Conservation (phyloP, 2,113 vertebrate species). For the Nipponia nippon region DNA sequence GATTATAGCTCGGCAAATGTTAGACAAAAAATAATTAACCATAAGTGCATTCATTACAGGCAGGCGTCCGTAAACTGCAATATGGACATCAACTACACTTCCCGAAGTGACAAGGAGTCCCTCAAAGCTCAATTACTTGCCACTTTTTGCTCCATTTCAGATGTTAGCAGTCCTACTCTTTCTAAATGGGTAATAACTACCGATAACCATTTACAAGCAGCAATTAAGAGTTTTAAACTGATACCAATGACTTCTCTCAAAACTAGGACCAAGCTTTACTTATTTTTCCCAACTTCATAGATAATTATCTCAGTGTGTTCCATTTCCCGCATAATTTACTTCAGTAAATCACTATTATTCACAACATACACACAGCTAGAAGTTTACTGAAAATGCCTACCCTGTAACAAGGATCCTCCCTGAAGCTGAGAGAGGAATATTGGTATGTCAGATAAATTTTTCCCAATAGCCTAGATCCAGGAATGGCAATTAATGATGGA, state of each 20-base stretch:
- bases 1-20: slow-evolving; percentile 37
- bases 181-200: slow-evolving; percentile 49
- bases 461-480: background rate
- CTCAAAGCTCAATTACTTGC: slow-evolving; percentile 64
- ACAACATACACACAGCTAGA: background rate
- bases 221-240: slow-evolving; percentile 43
- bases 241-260: slow-evolving; percentile 12
- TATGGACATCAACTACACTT: slow-evolving; percentile 43
- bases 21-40: slow-evolving; percentile 34
- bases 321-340: slow-evolving; percentile 29
- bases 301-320: slow-evolving; percentile 53
- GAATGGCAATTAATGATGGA: background rate
- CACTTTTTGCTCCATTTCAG: slow-evolving; percentile 65
- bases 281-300: slow-evolving; percentile 20
- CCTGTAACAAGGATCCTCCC: background rate
- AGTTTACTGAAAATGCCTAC: background rate
- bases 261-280: slow-evolving; percentile 12
- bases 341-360: slow-evolving; percentile 9
- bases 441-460: background rate
- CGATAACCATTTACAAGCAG: slow-evolving; percentile 44
- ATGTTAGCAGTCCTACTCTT: slow-evolving; percentile 35
- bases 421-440: background rate
- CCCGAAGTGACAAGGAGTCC: slow-evolving; percentile 48
- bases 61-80: slow-evolving; percentile 41
- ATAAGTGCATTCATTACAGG: slow-evolving; percentile 48